Base-by-base conservation (phyloP, 2,113 vertebrate genomes). In the Seriola dumerili region DNA sequence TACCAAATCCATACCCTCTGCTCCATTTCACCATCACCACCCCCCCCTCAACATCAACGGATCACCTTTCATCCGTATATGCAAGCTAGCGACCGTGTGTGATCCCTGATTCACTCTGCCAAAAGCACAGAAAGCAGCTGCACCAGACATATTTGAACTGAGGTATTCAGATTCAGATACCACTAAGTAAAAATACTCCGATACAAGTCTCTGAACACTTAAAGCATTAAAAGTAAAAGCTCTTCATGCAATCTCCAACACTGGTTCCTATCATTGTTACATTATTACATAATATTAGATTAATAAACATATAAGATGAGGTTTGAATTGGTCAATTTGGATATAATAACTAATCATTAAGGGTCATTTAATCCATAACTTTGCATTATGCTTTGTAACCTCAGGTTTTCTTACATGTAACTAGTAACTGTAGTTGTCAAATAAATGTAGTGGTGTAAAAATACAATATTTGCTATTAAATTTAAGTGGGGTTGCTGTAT, bases 1-100 rank as follows among this genome's bases (percentile, higher is more conserved):
- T 80, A 69, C 87, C 73, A 82, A 88, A 92, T 89, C 89, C 74
- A 81, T 73, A 91, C 69, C 66, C 72, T 65, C 66, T 78, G 78
- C 67, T 62, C 46, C 25, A 5, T 29, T 65, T 66, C 58, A 52
- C 17, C 55, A 63, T 63, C 83, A 50, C 3, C 44, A 46, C 16
- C 44, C 61, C 76, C 84, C 59, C 25, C 4, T 57, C 55, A 17
- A 76, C 82, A 88, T 91, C 86, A 86, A 65, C 83, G 75, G 38
- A 73, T 76, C 38, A 83, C 69, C 80, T 89, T 92, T 91, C 46
- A 82, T 90, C 80, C 85, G 16, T 46, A 57, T 73, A 44, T 75
- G 64, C 66, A 54, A 69, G 63, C 80, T 23, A 46, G 34, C 52
- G 42, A 78, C 0, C 4, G 9, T 64, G 23, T 57, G 40, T 38